Evolutionary conservation across 2,797 vertebrate genomes (phyloP), one percentile per base, ranked within the genome.

Genomic region (Coracias cyanogaster): DNA sequence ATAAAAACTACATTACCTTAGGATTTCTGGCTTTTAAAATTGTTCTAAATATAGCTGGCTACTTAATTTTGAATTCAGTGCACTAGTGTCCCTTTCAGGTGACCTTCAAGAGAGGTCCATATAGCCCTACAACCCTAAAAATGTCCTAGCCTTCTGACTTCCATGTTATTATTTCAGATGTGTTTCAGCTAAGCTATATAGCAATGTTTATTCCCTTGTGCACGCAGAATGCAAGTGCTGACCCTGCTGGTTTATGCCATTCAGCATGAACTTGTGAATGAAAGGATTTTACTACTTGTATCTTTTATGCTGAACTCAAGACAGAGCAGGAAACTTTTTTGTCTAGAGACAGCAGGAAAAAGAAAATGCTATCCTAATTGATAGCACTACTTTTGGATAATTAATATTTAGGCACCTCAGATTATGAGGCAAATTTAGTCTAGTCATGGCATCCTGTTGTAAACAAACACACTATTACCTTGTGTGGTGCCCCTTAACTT

Each of bases 391-490:
- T 37, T 37, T 37, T 37, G 37, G 37, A 37, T 49, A 6, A 20
- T 66, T 87, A 85, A 46, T 74, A 67, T 81, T 96, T 76, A 54
- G 58, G 54, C 31, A 37, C 5, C 28, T 69, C 39, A 18, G 43
- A 86, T 31, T 35, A 55, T 17, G 65, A 91, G 62, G n/a, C n/a
- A 43, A 69, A 52, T 77, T 95, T 81, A 88, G 49, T 51, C 67
- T 61, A 54, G 82, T 85, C 57, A 48, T 76, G 85, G 51, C 69
- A 93, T 70, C 37, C 37, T 62, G 39, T 55, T 90, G 93, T 94
- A 95, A 96, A 92, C 83, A 95, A 96, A 96, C 65, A 69, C 17
- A 41, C 45, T 77, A 10, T 96, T 96, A 48, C 76, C 54, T 81
- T 94, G 79, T 93, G 86, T 81, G 86, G 82, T 91, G 86, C 35